Evolutionary conservation across 2,888 invertebrate genomes (phyloP).

Genomic region (Leucoma salicis): DNA sequence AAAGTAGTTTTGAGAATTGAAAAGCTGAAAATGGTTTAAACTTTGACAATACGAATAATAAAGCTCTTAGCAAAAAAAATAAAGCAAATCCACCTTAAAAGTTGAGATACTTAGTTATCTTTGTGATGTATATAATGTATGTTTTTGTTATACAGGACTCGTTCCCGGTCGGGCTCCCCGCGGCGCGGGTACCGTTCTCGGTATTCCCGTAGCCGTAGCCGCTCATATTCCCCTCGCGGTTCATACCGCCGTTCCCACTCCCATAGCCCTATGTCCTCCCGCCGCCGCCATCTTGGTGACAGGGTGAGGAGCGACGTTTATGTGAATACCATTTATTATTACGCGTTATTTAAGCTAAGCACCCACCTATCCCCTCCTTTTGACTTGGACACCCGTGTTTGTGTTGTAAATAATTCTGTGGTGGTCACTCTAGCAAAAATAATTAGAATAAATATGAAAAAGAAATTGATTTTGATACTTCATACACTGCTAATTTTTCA

Average conservation of each 20-base stretch:
- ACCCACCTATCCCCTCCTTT: slow-evolving; percentile 2
- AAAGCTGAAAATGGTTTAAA: no score
- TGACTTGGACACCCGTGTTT: slow-evolving; percentile 11
- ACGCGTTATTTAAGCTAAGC: slow-evolving; percentile 1
- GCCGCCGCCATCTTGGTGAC: slow-evolving; percentile 89
- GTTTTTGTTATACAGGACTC: slow-evolving; percentile 45
- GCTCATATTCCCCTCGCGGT: slow-evolving; percentile 84
- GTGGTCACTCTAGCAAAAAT: no score
- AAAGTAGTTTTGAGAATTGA: no score
- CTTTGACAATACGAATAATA: no score
- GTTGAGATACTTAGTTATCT: neutral
- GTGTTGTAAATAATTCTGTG: neutral
- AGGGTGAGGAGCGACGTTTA: slow-evolving; percentile 76
- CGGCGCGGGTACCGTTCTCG: slow-evolving; percentile 75
- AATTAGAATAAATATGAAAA: no score
- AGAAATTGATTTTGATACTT: no score
- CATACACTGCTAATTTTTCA: no score
- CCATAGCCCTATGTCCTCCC: slow-evolving; percentile 91
- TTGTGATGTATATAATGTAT: neutral
- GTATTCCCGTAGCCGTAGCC: slow-evolving; percentile 85
- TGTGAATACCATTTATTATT: slow-evolving; percentile 38
- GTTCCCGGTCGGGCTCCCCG: slow-evolving; percentile 84
- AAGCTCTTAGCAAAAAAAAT: no score
- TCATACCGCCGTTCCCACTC: slow-evolving; percentile 85
- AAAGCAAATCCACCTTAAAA: no score